These are phyloP conservation scores for Picathartes gymnocephalus DNA, from an alignment of 2,113 vertebrate genomes.

Conservation along the genomic window DNA sequence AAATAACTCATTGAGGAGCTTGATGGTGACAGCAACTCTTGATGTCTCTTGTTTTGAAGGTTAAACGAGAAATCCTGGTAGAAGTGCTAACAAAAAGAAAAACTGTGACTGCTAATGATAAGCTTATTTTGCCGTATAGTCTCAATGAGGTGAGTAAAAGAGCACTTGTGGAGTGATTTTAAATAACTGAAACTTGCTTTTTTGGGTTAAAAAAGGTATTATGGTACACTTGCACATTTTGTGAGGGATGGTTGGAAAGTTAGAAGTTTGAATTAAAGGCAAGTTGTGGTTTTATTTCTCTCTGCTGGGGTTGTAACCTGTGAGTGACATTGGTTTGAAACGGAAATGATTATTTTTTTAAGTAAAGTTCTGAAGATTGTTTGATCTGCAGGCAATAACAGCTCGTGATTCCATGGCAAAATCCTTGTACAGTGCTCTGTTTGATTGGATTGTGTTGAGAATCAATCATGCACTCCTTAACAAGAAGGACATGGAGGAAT, in stretches of 20 bases:
- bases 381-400: constrained; percentile 85
- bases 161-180: neutral
- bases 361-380: neutral
- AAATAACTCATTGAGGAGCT: neutral
- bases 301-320: neutral
- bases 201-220: neutral
- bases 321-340: neutral
- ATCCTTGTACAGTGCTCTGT: constrained; percentile 96
- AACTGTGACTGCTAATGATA: constrained; percentile 95
- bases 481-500: constrained; percentile 96
- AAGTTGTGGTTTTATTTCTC: neutral
- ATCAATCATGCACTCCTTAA: constrained; percentile 98
- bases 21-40: neutral
- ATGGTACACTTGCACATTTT: neutral
- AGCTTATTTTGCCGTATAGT: constrained; percentile 95
- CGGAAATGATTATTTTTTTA: neutral
- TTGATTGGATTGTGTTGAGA: constrained; percentile 97
- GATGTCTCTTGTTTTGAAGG: constrained; percentile 67
- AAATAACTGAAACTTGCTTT: neutral
- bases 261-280: neutral
- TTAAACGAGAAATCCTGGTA: constrained; percentile 90
- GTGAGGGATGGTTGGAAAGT: neutral
- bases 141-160: constrained; percentile 84
- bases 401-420: constrained; percentile 99
- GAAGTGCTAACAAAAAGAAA: constrained; percentile 97